These are phyloP conservation scores for Leptopilina myrica DNA, from an alignment of 2,888 invertebrate genomes.

Conservation along the genomic window DNA sequence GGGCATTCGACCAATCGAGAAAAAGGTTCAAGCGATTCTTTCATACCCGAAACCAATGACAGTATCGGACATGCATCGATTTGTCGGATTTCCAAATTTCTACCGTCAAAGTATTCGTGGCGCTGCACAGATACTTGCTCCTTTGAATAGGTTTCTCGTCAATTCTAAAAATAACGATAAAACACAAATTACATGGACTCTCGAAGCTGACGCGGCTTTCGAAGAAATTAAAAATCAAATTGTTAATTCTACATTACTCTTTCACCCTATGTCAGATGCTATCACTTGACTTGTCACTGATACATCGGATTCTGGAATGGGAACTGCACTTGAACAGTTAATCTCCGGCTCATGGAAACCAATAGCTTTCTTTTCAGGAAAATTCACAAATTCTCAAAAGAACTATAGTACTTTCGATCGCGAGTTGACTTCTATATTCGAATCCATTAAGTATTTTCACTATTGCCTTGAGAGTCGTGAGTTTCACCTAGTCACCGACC, in stretches of 20 bases:
- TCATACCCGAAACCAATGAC: slow-evolving; percentile 46
- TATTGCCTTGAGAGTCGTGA: too few species aligned
- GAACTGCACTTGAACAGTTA: too few species aligned
- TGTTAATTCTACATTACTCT: slow-evolving; percentile 39
- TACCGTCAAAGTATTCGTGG: slow-evolving; percentile 44
- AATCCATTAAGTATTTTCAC: too few species aligned
- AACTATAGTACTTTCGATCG: too few species aligned
- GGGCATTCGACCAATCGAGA: slow-evolving; percentile 37
- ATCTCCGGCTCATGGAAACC: too few species aligned
- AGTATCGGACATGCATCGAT: slow-evolving; percentile 44
- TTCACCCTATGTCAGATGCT: slow-evolving; percentile 44
- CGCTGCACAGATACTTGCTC: slow-evolving; percentile 45
- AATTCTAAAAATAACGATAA: slow-evolving; percentile 51
- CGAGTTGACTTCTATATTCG: too few species aligned
- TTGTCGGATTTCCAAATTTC: slow-evolving; percentile 48
- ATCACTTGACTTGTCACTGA: too few species aligned
- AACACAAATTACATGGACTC: slow-evolving; percentile 42
- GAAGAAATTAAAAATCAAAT: slow-evolving; percentile 40
- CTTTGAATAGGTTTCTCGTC: slow-evolving; percentile 41
- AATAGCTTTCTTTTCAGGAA: too few species aligned
- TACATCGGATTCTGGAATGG: too few species aligned
- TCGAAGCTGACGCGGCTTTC: slow-evolving; percentile 43
- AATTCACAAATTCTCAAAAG: too few species aligned
- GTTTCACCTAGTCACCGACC: too few species aligned
- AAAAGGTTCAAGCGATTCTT: slow-evolving; percentile 40